phyloP scores from a whole-genome alignment of 1,140 invertebrate species.

The Drosophila willistoni region DNA sequence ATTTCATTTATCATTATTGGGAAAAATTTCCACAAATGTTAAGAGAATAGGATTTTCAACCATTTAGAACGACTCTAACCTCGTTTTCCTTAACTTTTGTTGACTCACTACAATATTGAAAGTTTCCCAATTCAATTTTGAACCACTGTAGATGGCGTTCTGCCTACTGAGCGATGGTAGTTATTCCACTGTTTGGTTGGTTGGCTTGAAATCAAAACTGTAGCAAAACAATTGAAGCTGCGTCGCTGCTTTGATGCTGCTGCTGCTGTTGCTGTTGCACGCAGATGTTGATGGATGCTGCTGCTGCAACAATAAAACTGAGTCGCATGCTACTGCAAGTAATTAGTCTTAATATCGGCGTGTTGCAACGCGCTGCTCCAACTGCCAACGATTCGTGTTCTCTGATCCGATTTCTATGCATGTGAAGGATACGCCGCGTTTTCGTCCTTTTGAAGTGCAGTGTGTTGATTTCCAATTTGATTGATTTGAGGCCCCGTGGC shows the following conservation, averaged over 20 bases:
- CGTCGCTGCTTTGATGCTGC: slow-evolving; percentile 33
- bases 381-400: slow-evolving; percentile 48
- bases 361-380: slow-evolving; percentile 70
- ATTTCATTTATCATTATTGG: too few species aligned
- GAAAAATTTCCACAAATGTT: too few species aligned
- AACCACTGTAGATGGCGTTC: slow-evolving; percentile 40
- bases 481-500: slow-evolving; percentile 9
- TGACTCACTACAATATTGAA: too few species aligned
- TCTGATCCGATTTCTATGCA: slow-evolving; percentile 45
- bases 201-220: slow-evolving; percentile 77
- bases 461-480: slow-evolving; percentile 31
- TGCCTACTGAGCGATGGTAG: slow-evolving; percentile 49
- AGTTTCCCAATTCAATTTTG: background rate
- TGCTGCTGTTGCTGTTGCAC: slow-evolving; percentile 38
- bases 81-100: too few species aligned
- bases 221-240: slow-evolving; percentile 47
- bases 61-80: too few species aligned
- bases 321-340: slow-evolving; percentile 73
- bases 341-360: slow-evolving; percentile 77
- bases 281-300: slow-evolving; percentile 53
- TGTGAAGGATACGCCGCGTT: slow-evolving; percentile 73
- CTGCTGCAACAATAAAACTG: slow-evolving; percentile 81
- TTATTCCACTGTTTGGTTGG: slow-evolving; percentile 54
- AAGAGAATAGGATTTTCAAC: too few species aligned
- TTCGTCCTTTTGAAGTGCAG: slow-evolving; percentile 52